Percentiles rank a stretch among this genome's conserved stretches.
These are phyloP conservation scores for Colinus virginianus DNA, from an alignment of 2,113 vertebrate species.

Conservation along the genomic window DNA sequence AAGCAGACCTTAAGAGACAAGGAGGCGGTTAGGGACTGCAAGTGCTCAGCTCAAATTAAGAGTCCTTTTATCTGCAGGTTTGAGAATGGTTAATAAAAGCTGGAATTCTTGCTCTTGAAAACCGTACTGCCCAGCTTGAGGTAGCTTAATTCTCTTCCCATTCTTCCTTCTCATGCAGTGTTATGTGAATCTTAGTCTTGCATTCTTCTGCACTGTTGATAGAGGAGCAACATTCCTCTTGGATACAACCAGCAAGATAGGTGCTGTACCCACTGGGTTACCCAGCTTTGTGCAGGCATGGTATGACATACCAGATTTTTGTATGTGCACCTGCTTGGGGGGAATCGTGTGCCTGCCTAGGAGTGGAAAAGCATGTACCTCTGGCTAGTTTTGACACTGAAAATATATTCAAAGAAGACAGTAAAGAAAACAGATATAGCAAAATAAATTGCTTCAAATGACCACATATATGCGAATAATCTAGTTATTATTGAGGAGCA, in stretches of 20 bases:
- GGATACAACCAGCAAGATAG: background rate
- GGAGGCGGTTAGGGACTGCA: background rate
- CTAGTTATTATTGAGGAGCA: background rate
- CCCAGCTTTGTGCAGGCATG: background rate
- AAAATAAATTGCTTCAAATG: background rate
- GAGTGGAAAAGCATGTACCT: background rate
- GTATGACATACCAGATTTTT: background rate
- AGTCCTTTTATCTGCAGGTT: background rate
- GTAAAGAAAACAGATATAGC: background rate
- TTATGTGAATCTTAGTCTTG: rapidly evolving
- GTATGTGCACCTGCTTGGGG: background rate
- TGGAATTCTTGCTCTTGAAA: background rate
- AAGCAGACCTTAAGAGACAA: background rate
- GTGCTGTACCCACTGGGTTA: rapidly evolving
- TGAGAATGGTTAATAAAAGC: background rate
- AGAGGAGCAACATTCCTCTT: background rate
- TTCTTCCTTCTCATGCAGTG: background rate
- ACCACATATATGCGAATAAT: background rate
- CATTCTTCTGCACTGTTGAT: background rate
- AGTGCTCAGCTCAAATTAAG: background rate
- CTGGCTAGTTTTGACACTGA: background rate
- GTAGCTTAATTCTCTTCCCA: background rate
- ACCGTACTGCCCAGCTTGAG: background rate
- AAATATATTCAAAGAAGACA: background rate
- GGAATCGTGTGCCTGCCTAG: background rate